These are phyloP conservation scores for Osmoderma eremita DNA, from an alignment of 2,888 invertebrate species.

Conservation along the genomic window DNA sequence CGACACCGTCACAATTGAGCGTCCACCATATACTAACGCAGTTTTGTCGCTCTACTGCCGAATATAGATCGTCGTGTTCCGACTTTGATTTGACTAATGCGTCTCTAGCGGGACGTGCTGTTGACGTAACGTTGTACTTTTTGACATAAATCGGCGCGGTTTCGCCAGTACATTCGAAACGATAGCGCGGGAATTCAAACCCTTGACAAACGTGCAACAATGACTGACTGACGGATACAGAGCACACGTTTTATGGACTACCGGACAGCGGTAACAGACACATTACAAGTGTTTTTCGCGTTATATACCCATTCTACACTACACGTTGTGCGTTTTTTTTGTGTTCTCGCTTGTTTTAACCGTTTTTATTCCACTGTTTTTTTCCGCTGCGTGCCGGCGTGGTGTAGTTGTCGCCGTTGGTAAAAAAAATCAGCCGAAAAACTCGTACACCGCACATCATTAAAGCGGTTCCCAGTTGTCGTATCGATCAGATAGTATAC, in stretches of 20 bases:
- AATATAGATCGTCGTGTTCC: slow-evolving; percentile 48
- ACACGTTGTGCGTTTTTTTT: background rate
- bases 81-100: slow-evolving; percentile 52
- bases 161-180: slow-evolving; percentile 33
- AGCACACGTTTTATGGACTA: slow-evolving; percentile 29
- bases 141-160: slow-evolving; percentile 50
- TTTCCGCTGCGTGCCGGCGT: slow-evolving; percentile 21
- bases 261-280: slow-evolving; percentile 29
- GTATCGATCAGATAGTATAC: slow-evolving; percentile 32
- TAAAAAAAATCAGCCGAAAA: slow-evolving; percentile 14
- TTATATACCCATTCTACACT: too few relatives aligned
- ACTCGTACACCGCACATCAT: slow-evolving; percentile 29
- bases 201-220: slow-evolving; percentile 6
- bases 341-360: slow-evolving; percentile 27
- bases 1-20: background rate
- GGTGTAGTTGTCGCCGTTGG: slow-evolving; percentile 29
- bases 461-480: slow-evolving; percentile 36
- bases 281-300: slow-evolving; percentile 28
- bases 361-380: slow-evolving; percentile 10
- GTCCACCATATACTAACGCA: too few relatives aligned
- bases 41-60: slow-evolving; percentile 23
- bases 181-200: slow-evolving; percentile 26
- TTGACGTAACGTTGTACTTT: slow-evolving; percentile 52
- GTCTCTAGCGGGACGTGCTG: slow-evolving; percentile 51
- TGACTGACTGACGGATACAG: slow-evolving; percentile 7